Base-by-base conservation (phyloP, 1,140 invertebrate genomes). In the Dendroctonus valens region DNA sequence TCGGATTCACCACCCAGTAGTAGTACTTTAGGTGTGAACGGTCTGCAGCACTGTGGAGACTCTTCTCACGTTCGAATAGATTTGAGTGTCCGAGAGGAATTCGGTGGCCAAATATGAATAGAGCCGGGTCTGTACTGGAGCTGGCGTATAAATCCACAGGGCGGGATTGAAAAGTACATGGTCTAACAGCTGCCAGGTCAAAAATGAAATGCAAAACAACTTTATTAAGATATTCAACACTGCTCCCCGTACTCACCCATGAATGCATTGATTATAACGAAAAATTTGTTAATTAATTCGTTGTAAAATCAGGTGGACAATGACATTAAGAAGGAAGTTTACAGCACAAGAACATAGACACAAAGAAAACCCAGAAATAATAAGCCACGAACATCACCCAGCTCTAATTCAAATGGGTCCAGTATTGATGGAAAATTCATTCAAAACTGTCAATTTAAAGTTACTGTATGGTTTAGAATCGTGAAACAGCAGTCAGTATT, bases 1-100 rank as follows among this genome's bases (percentile, higher is more conserved):
- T 84, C 1, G 97, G 97, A 85, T 96, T 97, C 4, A 93, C 91
- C 11, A 99, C 93, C 96, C 97, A 99, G 79, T 99, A 99, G 81
- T 98, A 99, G 78, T 96, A 98, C 81, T 99, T 99, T 40, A 99
- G 83, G 97, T 96, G 78, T 99, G 96, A 68, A 99, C 94, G 0
- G 96, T 97, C 82, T 99, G 96, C 7, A 99, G 83, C 0, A 99
- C 96, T 0, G 97, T 99, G 72, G 94, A 96, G 49, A 99, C 95
- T 57, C 97, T 85, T 44, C 97, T 84, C 14, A 99, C 96, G 79
- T 97, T 97, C 69, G 92, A 95, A 81, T 98, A 98, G 73, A 99
- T 98, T 79, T 97, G 94, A 0, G 94, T 96, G 80, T 98, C 95
- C 64, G 92, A 92, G 69, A 99, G 85, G 82, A 99, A 99, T 79